These are phyloP conservation scores for Ranitomeya variabilis DNA, from an alignment of 2,113 vertebrate species.

Conservation along the genomic window DNA sequence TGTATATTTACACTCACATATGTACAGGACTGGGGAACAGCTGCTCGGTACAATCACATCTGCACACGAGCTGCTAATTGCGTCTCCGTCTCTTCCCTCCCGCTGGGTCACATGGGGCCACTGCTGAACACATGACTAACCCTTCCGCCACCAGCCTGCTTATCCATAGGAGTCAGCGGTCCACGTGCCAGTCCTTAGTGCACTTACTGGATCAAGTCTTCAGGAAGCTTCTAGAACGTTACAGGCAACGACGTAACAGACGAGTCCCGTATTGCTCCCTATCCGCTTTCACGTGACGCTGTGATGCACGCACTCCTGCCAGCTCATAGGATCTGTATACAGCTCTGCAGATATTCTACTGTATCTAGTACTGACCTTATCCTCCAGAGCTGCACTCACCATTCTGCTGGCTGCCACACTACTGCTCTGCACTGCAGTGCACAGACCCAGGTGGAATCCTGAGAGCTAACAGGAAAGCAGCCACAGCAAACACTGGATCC, in stretches of 20 bases:
- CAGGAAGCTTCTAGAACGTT: neutral
- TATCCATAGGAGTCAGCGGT: neutral
- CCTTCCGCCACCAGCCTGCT: neutral
- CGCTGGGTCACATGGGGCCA: neutral
- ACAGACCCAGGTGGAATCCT: neutral
- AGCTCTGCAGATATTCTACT: neutral
- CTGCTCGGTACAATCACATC: constrained; percentile 23
- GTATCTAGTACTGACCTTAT: neutral
- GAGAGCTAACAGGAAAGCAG: neutral
- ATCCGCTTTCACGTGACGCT: neutral
- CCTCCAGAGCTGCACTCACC: neutral
- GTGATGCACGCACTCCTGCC: neutral
- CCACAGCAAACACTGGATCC: no score
- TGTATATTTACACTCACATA: constrained; percentile 45
- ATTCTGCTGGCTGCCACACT: neutral
- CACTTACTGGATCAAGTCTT: neutral
- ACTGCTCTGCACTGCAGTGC: neutral
- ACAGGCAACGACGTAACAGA: neutral
- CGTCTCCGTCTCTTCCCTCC: neutral
- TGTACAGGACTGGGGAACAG: constrained; percentile 10
- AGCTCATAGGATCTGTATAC: no score
- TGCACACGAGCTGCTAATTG: constrained; percentile 35
- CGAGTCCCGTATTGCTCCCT: neutral
- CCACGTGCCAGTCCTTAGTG: neutral
- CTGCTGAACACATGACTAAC: neutral